Base-by-base conservation (phyloP, 2,113 vertebrate species). In the Microcebus lehilahytsara region DNA sequence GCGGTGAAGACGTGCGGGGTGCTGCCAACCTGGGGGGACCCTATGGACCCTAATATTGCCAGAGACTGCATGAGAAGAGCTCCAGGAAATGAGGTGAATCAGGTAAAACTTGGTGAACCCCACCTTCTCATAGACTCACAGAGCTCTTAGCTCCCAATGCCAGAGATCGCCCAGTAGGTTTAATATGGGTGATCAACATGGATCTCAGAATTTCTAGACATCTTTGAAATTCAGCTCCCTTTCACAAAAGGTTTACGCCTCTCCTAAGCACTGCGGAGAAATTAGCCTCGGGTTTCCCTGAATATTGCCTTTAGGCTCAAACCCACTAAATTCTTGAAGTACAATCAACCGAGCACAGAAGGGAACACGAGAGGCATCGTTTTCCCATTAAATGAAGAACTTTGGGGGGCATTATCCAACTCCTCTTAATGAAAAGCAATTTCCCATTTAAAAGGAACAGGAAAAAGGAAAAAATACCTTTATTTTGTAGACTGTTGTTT, bases 11-110 rank as follows among this genome's bases (percentile, higher is more conserved):
- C 27, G 0, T 2, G 1, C 9, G 3, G 49, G 19, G 6, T 14
- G 27, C 20, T 37, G 25, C 9, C 14, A 40, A 13, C 42, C 11
- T 8, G 2, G 62, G 49, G 71, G 30, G 17, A 10, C 12, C 12
- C 27, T 9, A 8, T 4, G 4, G 5, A 3, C 6, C 46, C 8
- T 7, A 20, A 10, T 1, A 49, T 5, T 1, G 2, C 19, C 12
- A 6, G 49, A 79, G n/a, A 75, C n/a, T 17, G 11, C 27, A 13
- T 5, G 3, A 64, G 51, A 6, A 9, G 17, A 23, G 46, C 23
- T 23, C n/a, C 4, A 6, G 67, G 12, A 85, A 79, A 30, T 14
- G 23, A 78, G 56, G 1, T 1, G 2, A 8, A 22, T 7, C 20
- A 27, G 6, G 37, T 60, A 8, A 32, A 84, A 81, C 1, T 6